Percentiles rank a stretch among this genome's conserved stretches.
Evolutionary conservation across 2,113 vertebrate genomes (phyloP).

Genomic region (Suncus etruscus): DNA sequence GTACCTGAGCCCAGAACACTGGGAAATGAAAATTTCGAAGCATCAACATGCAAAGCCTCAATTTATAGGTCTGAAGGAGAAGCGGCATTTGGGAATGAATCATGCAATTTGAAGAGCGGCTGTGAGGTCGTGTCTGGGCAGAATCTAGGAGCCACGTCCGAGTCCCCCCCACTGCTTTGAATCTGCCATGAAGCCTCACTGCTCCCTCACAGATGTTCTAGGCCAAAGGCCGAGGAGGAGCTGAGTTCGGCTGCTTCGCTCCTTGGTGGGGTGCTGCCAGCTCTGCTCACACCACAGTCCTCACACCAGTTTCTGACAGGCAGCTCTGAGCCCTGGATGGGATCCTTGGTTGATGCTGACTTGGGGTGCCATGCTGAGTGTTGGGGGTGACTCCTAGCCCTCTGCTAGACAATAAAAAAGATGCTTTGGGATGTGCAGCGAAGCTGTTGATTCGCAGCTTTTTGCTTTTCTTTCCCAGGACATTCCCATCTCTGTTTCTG

Average conservation of each 20-base stretch:
- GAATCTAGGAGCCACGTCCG: conserved; percentile 77
- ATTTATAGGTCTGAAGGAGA: conserved; percentile 75
- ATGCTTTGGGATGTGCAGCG: fast-evolving
- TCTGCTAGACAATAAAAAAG: neutral
- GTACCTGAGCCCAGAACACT: conserved; percentile 50
- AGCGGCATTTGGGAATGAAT: conserved; percentile 79
- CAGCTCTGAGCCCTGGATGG: too few relatives aligned
- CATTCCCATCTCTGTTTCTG: too few relatives aligned
- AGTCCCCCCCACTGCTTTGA: conserved; percentile 42
- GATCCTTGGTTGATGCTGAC: neutral
- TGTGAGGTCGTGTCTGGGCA: conserved; percentile 44
- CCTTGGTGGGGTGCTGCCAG: too few relatives aligned
- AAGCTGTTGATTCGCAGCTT: neutral
- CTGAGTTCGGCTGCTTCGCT: neutral
- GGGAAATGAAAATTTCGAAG: neutral
- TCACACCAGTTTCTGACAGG: neutral
- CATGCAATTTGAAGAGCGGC: conserved; percentile 71
- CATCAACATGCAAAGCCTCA: conserved; percentile 69
- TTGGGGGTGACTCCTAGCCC: neutral
- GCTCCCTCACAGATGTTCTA: conserved; percentile 73
- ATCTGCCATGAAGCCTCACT: conserved; percentile 55
- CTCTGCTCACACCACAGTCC: too few relatives aligned
- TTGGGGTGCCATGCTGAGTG: fast-evolving
- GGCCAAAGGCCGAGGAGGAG: conserved; percentile 41
- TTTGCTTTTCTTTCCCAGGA: too few relatives aligned